Evolutionary conservation across 2,797 vertebrate genomes (phyloP), one percentile per base, ranked within the genome.

Genomic region (Aplochiton taeniatus): DNA sequence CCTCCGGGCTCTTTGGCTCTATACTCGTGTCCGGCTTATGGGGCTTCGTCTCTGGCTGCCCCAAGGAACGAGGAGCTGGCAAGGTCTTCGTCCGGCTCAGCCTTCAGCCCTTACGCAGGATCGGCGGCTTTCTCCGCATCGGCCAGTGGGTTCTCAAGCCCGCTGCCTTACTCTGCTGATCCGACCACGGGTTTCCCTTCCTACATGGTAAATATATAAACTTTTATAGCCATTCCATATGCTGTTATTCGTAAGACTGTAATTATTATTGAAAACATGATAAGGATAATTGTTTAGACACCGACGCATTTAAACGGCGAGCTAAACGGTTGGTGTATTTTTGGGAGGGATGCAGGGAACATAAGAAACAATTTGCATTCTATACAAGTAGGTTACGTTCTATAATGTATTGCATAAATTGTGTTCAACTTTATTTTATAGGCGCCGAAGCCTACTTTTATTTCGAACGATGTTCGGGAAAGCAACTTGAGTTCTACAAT

Each of bases 1-100:
- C 96, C 96, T 84, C 95, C 96, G 74, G 96, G 96, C 89, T 98
- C 97, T 73, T 91, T 98, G 93, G 96, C 97, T 85, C 96, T 99
- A 52, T 99, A 98, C 86, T 97, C 96, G 66, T 98, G 96, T 83
- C 96, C 96, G 59, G 94, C 96, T 44, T 98, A 98, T 83, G 95
- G 96, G 87, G 96, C 95, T 79, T 95, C 95, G 71, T 94, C 95
- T 59, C 90, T 98, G 90, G 94, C 95, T 66, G 94, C 96, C 83
- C 96, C 96, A 76, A 93, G 97, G 84, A 96, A 92, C 81, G 96
- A 98, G 78, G 96, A 98, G 86, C 91, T 98, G 91, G 94, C 94
- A 76, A 90, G 95, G 82, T 96, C 97, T 59, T 96, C 96, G 71
- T 96, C 96, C 16, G 89, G 89, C 75, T 91, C 89, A 75, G 96